Conservation (phyloP, 2,797 vertebrate species). For the Xenops minutus region DNA sequence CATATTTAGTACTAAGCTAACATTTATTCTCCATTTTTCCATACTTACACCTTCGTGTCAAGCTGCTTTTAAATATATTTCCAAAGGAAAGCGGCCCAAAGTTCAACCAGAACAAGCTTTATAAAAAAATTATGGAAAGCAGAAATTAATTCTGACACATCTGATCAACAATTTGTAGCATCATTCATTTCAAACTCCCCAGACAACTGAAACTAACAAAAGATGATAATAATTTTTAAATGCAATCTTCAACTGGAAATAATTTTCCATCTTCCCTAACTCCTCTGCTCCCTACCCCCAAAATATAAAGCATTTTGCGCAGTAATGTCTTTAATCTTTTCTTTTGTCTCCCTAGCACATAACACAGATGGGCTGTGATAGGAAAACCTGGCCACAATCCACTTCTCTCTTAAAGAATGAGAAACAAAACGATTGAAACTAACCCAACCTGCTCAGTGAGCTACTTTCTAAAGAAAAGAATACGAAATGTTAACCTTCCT, state of each 20-base stretch:
- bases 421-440: slow-evolving; percentile 37
- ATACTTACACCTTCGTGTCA: slow-evolving; percentile 38
- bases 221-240: slow-evolving; percentile 63
- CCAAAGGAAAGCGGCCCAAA: slow-evolving; percentile 53
- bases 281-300: neutral
- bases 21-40: slow-evolving; percentile 33
- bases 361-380: slow-evolving; percentile 61
- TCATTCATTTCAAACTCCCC: slow-evolving; percentile 66
- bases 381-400: slow-evolving; percentile 62
- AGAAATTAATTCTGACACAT: slow-evolving; percentile 73
- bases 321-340: slow-evolving; percentile 66
- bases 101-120: slow-evolving; percentile 53
- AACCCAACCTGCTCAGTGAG: slow-evolving; percentile 13
- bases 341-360: slow-evolving; percentile 56
- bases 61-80: slow-evolving; percentile 50
- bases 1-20: slow-evolving; percentile 11
- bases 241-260: slow-evolving; percentile 66
- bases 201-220: slow-evolving; percentile 60
- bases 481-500: neutral
- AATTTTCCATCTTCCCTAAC: slow-evolving; percentile 54
- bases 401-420: slow-evolving; percentile 55
- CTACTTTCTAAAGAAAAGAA: slow-evolving; percentile 20
- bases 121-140: slow-evolving; percentile 42
- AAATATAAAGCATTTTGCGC: slow-evolving; percentile 40
- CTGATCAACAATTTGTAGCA: slow-evolving; percentile 70